A percentile compares a stretch with the other conserved stretches of the same genome.
These are phyloP conservation scores for Ispidina lecontei DNA, from an alignment of 2,797 vertebrate genomes.

Conservation along the genomic window DNA sequence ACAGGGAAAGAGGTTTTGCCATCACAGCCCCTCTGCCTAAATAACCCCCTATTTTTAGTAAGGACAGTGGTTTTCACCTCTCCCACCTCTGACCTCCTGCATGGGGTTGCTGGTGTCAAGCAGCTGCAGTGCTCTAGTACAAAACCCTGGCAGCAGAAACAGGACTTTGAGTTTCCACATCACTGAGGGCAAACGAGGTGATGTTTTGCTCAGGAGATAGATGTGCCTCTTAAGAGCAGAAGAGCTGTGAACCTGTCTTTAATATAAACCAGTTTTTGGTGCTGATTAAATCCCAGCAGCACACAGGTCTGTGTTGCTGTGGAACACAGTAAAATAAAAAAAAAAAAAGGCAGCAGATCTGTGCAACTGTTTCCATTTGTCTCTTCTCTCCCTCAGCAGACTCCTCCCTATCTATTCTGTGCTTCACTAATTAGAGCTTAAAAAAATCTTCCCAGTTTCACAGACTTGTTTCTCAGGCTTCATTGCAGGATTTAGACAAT, in stretches of 20 bases:
- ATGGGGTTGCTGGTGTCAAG: not conserved
- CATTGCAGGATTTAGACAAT: not conserved
- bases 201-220: not conserved
- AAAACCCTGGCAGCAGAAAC: not conserved
- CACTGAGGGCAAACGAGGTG: not conserved
- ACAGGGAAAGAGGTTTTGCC: not conserved
- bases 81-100: not conserved
- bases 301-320: not conserved
- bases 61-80: not conserved
- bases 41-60: not conserved
- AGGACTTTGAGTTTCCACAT: not conserved
- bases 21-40: not conserved
- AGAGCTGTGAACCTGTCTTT: not conserved
- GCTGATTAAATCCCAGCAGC: not conserved
- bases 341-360: not conserved
- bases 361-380: not conserved
- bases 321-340: not conserved
- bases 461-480: slow-evolving; percentile 24
- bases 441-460: not conserved
- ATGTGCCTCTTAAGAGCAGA: not conserved
- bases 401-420: not conserved
- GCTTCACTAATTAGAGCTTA: not conserved
- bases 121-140: not conserved
- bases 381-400: not conserved
- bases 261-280: not conserved